Base-by-base conservation (phyloP, 1,140 invertebrate genomes). In the Rhagoletis pomonella region DNA sequence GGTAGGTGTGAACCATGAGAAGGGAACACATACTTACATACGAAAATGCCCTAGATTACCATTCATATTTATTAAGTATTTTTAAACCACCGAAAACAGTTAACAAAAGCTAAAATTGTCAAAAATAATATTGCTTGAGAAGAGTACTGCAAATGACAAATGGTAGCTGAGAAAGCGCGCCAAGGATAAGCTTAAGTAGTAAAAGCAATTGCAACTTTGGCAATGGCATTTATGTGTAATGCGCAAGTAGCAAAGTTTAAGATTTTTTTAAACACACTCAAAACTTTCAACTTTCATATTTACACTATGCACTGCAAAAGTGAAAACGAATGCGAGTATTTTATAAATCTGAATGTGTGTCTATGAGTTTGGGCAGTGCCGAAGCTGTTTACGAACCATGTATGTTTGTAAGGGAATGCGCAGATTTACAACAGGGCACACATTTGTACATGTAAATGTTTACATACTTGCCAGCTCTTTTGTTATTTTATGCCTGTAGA, bases 191-290 rank as follows among this genome's bases (percentile, higher is more conserved):
- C 73, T 81, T 19, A 55, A 81, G 73, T 0, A 55, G 73, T 12
- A 5, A n/a, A n/a, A n/a, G n/a, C 73, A 81, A 81, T 10, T 50
- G 73, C n/a, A 81, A 10, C 17, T 29, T 0, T 17, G 4, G 17
- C 44, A 19, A n/a, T 55, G 47, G 14, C 47, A 19, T 81, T 55
- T 55, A 55, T 81, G 2, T 29, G 6, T 5, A 17, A 29, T 81
- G n/a, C 2, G 73, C 3, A 29, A n/a, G 6, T n/a, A n/a, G n/a
- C n/a, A n/a, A 19, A 81, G 29, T 81, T 81, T 55, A 81, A 55
- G 73, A 81, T 14, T 81, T 81, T 81, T 81, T n/a, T n/a, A n/a
- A 81, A 19, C 44, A 14, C 73, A 81, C 73, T 81, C 47, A n/a
- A 81, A 58, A 5, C 19, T 50, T 81, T 17, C 50, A 81, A 55